Evolutionary conservation across 2,113 vertebrate species (phyloP).

Genomic region (Albula glossodonta): DNA sequence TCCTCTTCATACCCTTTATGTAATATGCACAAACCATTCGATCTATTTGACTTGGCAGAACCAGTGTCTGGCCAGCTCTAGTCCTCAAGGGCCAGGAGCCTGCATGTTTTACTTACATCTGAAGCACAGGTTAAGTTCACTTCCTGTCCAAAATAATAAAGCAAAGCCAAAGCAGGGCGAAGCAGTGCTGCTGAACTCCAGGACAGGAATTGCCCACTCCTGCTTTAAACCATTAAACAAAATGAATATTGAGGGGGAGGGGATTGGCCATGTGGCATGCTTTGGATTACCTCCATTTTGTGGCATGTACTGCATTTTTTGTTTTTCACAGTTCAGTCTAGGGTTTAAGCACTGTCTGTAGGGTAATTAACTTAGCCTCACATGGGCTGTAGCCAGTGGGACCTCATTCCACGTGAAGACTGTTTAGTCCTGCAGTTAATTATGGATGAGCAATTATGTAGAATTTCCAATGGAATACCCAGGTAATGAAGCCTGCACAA

Average conservation of each 20-base stretch:
- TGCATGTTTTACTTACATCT: not conserved
- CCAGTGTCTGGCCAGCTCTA: not conserved
- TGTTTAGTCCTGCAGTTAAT: slow-evolving; percentile 6
- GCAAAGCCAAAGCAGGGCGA: not conserved
- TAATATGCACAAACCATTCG: not conserved
- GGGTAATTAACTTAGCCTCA: not conserved
- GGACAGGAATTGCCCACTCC: not conserved
- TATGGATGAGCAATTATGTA: not conserved
- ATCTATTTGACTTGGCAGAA: not conserved
- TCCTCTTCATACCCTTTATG: not conserved
- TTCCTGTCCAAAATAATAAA: not conserved
- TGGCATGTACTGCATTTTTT: not conserved
- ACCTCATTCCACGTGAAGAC: not conserved
- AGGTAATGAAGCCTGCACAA: not conserved
- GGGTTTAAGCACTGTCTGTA: not conserved
- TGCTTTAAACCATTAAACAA: not conserved
- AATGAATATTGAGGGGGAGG: not conserved
- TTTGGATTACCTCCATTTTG: slow-evolving; percentile 1
- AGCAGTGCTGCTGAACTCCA: not conserved
- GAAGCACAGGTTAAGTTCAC: not conserved
- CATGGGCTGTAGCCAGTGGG: not conserved
- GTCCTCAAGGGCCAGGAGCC: not conserved
- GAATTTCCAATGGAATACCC: not conserved
- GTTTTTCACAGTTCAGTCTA: not conserved
- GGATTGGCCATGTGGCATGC: not conserved